Base-by-base conservation (phyloP, 1,140 invertebrate genomes). In the Metopolophium dirhodum region DNA sequence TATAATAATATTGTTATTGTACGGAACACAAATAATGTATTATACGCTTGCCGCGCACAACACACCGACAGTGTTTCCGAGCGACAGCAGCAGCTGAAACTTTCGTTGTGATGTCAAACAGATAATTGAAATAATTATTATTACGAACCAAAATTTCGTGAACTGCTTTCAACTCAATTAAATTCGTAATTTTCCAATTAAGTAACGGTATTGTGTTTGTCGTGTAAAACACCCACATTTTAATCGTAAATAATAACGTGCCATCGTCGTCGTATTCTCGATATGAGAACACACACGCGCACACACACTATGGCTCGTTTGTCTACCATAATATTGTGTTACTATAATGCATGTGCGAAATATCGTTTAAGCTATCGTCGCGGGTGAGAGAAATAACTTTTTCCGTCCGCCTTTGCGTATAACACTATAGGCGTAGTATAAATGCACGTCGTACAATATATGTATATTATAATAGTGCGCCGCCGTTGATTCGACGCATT, bases 101-200 rank as follows among this genome's bases (percentile, higher is more conserved):
- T 87, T 87, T 87, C 35, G 45, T 30, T 22, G 49, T 54, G 88
- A 61, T 90, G 35, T 61, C 88, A 61, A 61, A 41, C 37, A 20
- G 88, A 61, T 61, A 61, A 90, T 90, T 30, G 57, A 61, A 23
- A 61, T 90, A 30, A 61, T 90, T 45, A 61, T 90, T 41, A 90
- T 90, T 41, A 0, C 51, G 88, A 26, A 90, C n/a, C 51, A 3
- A 90, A 54, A 57, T 90, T 90, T 61, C 9, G 9, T 20, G 54
- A 90, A 90, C 88, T 18, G 54, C 35, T 61, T 90, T 90, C 51
- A 61, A 90, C 54, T 61, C 51, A 61, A 90, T 61, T 90, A 90
- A 90, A 61, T 61, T 41, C n/a, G 37, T 41, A 90, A 90, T 57
- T 90, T 90, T 90, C 54, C 35, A 90, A 41, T 90, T 90, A 61